Evolutionary conservation across 1,140 invertebrate genomes (phyloP), one percentile per base, ranked within the genome.

Genomic region (Drosophila subobscura): DNA sequence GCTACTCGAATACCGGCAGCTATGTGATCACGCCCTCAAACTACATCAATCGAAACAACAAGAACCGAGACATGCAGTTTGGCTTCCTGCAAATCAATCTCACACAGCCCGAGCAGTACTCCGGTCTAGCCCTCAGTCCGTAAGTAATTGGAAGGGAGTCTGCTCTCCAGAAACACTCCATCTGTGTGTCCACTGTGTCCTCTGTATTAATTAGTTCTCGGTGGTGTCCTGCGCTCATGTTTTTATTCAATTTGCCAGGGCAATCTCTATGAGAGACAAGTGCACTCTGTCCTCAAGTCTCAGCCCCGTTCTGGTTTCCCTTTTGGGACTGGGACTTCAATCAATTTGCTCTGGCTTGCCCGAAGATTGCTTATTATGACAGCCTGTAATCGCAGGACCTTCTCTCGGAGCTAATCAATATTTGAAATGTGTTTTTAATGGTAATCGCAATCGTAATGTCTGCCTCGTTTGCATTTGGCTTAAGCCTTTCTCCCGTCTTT

Each of bases 41-140:
- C 72, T 97, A 95, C 64, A 89, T 94, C 10, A 94, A 93, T 42
- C 93, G 94, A 29, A 93, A 96, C 50, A 96, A 97, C 77, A 91
- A 93, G 5, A 92, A 93, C 67, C 93, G 94, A 8, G 96, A 97
- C 70, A 93, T 97, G 91, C 94, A 95, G 77, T 97, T 98, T 89
- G 97, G 97, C 14, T 97, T 98, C 77, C 93, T 98, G 14, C 96
- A 97, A 89, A 97, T 98, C 45, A 98, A 98, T 92, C 92, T 98
- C 14, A 97, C 97, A 0, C 95, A 96, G 33, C 95, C 96, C 0
- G 93, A 94, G n/a, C 93, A 94, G 16, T 95, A 95, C 73, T 93
- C 93, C 16, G 94, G 94, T 25, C 91, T 96, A 22, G 90, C 93
- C 40, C 94, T 96, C 71, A 95, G 96, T 56, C 97, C 97, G 96